Conservation (phyloP, 1,140 invertebrate species). For the Bombus breviceps region DNA sequence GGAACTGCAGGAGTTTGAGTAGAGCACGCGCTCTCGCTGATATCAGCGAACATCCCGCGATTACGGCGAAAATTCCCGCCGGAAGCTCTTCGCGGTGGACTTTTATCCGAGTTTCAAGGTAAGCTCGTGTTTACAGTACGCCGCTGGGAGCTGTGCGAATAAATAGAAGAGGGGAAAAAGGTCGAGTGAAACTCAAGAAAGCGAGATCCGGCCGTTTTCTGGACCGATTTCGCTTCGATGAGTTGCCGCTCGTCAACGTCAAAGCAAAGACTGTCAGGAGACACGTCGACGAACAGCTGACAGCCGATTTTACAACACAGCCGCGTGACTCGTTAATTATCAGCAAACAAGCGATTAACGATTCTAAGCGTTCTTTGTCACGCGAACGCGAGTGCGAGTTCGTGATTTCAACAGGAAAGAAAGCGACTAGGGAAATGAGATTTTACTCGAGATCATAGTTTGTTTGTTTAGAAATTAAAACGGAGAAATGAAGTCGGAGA, state of each 20-base stretch:
- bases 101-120: slow-evolving; percentile 35
- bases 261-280: not conserved
- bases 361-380: slow-evolving; percentile 23
- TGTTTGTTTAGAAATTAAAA: not conserved
- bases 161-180: slow-evolving; percentile 20
- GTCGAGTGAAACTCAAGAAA: slow-evolving; percentile 36
- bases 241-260: slow-evolving; percentile 7
- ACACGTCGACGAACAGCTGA: not conserved
- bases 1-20: not conserved
- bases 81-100: not conserved
- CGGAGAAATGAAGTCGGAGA: not conserved
- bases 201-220: not conserved
- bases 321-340: slow-evolving; percentile 34
- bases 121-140: not conserved
- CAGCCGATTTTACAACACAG: slow-evolving; percentile 45
- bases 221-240: not conserved
- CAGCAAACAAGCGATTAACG: slow-evolving; percentile 16
- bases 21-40: not conserved
- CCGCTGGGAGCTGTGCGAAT: slow-evolving; percentile 1
- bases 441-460: not conserved
- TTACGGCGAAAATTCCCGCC: not conserved
- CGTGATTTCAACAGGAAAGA: not conserved
- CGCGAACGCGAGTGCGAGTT: slow-evolving; percentile 11
- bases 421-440: not conserved
- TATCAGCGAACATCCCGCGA: not conserved